Base-by-base conservation (phyloP, 1,140 invertebrate species). In the Leptinotarsa lineolata region DNA sequence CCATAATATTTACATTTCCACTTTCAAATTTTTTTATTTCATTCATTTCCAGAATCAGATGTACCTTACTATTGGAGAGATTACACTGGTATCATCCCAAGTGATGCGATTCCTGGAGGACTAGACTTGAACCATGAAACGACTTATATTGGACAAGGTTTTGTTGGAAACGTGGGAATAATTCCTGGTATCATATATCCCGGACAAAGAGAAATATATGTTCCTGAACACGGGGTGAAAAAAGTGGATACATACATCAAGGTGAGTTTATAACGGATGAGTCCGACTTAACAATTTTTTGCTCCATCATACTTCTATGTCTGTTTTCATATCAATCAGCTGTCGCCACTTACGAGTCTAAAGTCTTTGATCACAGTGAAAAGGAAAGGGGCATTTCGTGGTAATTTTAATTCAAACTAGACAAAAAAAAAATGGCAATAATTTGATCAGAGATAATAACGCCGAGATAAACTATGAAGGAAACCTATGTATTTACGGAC, bases 11-110 rank as follows among this genome's bases (percentile, higher is more conserved):
- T 39, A 11, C 11, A 39, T 11, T 39, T 11, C 11, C 30, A 39
- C 8, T 39, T 39, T 39, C 48, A 6, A 12, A 54, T 54, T n/a
- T 54, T 54, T 16, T 54, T 18, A 39, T 54, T 54, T 54, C 3
- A 54, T 18, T 54, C 4, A 16, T 18, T 54, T 54, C n/a, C 48
- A 54, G 48, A 54, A 5, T 4, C 48, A 54, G 48, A 54, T 16
- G 48, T n/a, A 18, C 15, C n/a, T 18, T 75, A 75, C 44, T 75
- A 75, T 30, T 75, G 74, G 74, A 66, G 66, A 63, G 70, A 75
- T 63, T 75, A 75, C 18, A 68, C 70, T 18, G 74, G 70, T 24
- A 60, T 21, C 24, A 64, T 75, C 13, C 74, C 74, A 30, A 30
- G 44, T 68, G 74, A 75, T 68, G 74, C 74, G 4, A 16, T 75